Evolutionary conservation across 2,113 vertebrate species (phyloP), one percentile per base, ranked within the genome.

Genomic region (Eublepharis macularius): DNA sequence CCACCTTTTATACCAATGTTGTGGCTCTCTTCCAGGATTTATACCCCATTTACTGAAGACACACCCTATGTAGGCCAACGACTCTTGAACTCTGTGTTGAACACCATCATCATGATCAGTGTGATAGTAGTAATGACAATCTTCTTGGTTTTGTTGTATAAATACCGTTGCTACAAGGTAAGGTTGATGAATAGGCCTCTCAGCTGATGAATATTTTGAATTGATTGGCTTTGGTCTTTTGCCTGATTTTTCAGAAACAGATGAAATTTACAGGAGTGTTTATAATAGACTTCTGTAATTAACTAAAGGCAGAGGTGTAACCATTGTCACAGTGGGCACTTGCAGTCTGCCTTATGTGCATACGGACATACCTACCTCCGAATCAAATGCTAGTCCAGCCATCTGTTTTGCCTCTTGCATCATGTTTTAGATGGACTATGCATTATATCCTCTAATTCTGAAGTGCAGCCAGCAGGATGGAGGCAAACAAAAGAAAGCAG

Each of bases 141-240:
- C 90, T 97, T 99, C 89, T 96, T 99, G 86, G 98, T 99, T 1
- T 85, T 98, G 45, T 97, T 99, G 49, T 99, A 99, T 93, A 99
- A 99, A 92, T 98, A 99, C 66, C 98, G 98, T 90, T 99, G 98
- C 94, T 99, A 99, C 94, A 99, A 98, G 98, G 98, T 99, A 89
- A 95, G 96, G 57, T 0, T 17, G 21, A 4, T 80, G 4, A 79
- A 80, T 34, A 51, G 14, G 5, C 16, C 32, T 72, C 21, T 69
- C 63, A 78, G 36, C 24, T 47, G 45, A 21, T 32, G 4, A 77
- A 43, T 78, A 29, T 24, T 16, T 29, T 54, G 43, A 54, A 4
- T 49, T 76, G 34, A 47, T 51, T 84, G 68, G 17, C 12, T 34
- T 70, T 19, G 34, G 34, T 17, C 69, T 51, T 84, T 2, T 29